A percentile compares a stretch with the other conserved stretches of the same genome.
phyloP scores from a whole-genome alignment of 2,888 invertebrate genomes.

The Cylloceria caligata region DNA sequence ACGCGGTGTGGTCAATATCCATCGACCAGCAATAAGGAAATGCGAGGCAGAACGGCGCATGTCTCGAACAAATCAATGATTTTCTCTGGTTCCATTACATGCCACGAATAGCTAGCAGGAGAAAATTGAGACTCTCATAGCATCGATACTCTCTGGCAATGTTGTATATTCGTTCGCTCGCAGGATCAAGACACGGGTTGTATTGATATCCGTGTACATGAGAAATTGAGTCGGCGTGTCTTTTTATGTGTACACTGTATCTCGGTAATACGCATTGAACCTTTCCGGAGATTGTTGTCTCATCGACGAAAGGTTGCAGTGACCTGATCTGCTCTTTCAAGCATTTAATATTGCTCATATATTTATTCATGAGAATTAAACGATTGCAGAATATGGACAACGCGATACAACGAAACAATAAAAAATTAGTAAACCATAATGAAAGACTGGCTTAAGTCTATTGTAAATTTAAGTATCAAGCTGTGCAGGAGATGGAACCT shows the following conservation, averaged over 20 bases:
- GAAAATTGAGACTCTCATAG: constrained; percentile 45
- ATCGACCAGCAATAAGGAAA: constrained; percentile 82
- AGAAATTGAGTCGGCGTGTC: constrained; percentile 57
- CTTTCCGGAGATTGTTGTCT: constrained; percentile 47
- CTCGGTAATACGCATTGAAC: constrained; percentile 41
- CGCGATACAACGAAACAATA: background rate
- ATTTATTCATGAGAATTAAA: constrained; percentile 37
- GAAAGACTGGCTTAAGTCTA: constrained; percentile 43
- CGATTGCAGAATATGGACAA: constrained; percentile 26
- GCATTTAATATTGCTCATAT: constrained; percentile 21
- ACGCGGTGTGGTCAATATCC: constrained; percentile 65
- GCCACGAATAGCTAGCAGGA: constrained; percentile 49
- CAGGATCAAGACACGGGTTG: constrained; percentile 37
- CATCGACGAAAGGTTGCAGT: constrained; percentile 55
- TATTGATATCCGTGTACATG: constrained; percentile 67
- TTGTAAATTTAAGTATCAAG: constrained; percentile 63
- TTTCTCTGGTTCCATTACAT: constrained; percentile 52
- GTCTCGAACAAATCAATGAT: constrained; percentile 51
- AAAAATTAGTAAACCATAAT: constrained; percentile 52
- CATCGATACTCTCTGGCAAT: constrained; percentile 38
- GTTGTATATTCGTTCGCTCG: constrained; percentile 64
- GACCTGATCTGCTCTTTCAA: constrained; percentile 53
- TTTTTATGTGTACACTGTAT: constrained; percentile 27
- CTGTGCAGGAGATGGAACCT: constrained; percentile 53
- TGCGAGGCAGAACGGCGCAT: constrained; percentile 61